A percentile compares a stretch with the other conserved stretches of the same genome.
phyloP scores from a whole-genome alignment of 2,888 invertebrate genomes.

The Chironomus tentans region DNA sequence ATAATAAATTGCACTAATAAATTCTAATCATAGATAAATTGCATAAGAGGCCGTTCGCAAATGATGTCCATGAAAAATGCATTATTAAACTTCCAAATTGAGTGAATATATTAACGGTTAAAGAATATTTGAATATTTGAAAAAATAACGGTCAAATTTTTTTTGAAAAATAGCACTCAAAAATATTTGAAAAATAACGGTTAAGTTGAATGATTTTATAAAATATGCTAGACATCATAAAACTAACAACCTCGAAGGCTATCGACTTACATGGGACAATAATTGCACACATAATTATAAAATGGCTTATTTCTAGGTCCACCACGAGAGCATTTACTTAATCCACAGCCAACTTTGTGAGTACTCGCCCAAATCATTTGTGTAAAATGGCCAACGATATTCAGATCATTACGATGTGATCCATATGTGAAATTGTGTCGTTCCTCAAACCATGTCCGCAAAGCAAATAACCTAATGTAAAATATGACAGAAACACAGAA shows the following conservation, averaged over 20 bases:
- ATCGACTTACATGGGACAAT: conserved; percentile 68
- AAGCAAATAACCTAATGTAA: conserved; percentile 61
- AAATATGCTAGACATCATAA: too few relatives aligned
- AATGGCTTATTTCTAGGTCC: conserved; percentile 53
- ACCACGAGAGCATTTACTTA: conserved; percentile 55
- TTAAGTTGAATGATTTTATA: too few relatives aligned
- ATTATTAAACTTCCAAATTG: too few relatives aligned
- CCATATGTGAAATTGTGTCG: conserved; percentile 66
- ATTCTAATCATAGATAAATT: background rate
- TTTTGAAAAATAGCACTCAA: too few relatives aligned
- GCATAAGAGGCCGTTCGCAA: too few relatives aligned
- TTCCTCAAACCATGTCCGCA: conserved; percentile 70
- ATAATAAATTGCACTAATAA: background rate
- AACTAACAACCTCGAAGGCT: too few relatives aligned
- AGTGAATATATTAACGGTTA: too few relatives aligned
- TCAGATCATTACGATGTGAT: conserved; percentile 48
- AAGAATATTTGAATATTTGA: background rate
- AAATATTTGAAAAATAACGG: background rate
- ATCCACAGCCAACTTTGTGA: conserved; percentile 61
- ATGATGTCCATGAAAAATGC: too few relatives aligned
- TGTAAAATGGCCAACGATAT: conserved; percentile 66
- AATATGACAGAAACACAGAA: background rate
- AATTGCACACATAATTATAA: conserved; percentile 76
- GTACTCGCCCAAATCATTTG: conserved; percentile 75
- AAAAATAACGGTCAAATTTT: background rate